Base-by-base conservation (phyloP, 2,113 vertebrate species). In the Megalops atlanticus region DNA sequence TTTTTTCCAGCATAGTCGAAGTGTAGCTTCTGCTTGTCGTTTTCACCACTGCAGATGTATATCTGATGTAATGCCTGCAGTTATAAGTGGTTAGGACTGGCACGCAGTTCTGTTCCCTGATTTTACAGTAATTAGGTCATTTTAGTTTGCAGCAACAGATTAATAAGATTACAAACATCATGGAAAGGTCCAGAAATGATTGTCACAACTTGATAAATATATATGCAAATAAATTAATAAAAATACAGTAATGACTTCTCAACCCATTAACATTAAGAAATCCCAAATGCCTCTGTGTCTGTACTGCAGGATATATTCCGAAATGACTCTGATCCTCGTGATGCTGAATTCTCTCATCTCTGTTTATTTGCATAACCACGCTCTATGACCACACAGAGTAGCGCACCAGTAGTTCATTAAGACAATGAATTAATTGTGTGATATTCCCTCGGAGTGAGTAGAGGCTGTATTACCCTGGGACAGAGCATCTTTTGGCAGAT, bases 401-500 rank as follows among this genome's bases (percentile, higher is more conserved):
- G 40, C 40, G 27, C 68, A 70, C 16, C 76, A 36, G 70, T 38
- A 47, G 70, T 74, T 74, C 54, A 79, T 64, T 64, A 41, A 68
- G 58, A 72, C 39, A 83, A 52, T 68, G 64, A 82, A 39, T 82
- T 82, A 78, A 78, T 78, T 40, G 71, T 38, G 41, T 27, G 40
- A 68, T 41, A 43, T 82, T 78, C 39, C 49, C 54, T 58, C 54
- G n/a, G 39, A 68, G 58, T 33, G 41, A 74, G 74, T 70, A 70
- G 78, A 77, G 35, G 40, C n/a, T 68, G 69, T 38, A 74, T 84
- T 92, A 94, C 92, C 86, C 31, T 92, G 84, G 6, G 89, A 90
- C 82, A 95, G 91, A 43, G 94, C 89, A 82, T 92, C 33, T 40
- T 90, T 93, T 0, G 90, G 84, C 3, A 91, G 93, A 54, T 93